Conservation (phyloP, 2,797 vertebrate genomes). For the Sebastes oblongus region DNA sequence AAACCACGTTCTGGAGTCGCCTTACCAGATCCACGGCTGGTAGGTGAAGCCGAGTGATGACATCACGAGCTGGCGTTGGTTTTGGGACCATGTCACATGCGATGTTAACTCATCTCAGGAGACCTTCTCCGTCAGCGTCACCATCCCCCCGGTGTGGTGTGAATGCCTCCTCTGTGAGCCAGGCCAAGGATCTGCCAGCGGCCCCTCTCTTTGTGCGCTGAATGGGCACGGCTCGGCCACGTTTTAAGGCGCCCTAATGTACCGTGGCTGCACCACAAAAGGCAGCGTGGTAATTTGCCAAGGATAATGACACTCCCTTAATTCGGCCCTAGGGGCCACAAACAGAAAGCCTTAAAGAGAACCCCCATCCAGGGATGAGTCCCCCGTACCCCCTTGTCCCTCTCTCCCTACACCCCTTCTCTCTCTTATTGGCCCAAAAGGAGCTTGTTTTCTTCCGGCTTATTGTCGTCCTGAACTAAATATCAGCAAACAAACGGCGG, state of each 20-base stretch:
- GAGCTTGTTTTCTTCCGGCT: constrained; percentile 83
- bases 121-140: constrained; percentile 49
- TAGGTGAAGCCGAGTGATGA: constrained; percentile 19
- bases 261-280: constrained; percentile 84
- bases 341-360: constrained; percentile 75
- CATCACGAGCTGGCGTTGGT: constrained; percentile 44
- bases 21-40: constrained; percentile 4
- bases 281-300: constrained; percentile 85
- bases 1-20: background rate
- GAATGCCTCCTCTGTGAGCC: constrained; percentile 87
- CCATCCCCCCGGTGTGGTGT: constrained; percentile 69
- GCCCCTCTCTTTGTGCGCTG: constrained; percentile 83
- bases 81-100: constrained; percentile 17
- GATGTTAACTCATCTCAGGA: constrained; percentile 63
- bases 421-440: constrained; percentile 70
- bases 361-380: constrained; percentile 69
- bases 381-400: constrained; percentile 42
- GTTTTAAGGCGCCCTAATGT: constrained; percentile 86
- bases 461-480: constrained; percentile 78
- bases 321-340: constrained; percentile 79
- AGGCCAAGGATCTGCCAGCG: constrained; percentile 89
- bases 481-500: constrained; percentile 80
- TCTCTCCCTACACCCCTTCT: constrained; percentile 36
- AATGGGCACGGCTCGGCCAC: constrained; percentile 85
- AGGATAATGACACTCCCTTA: constrained; percentile 87